A percentile compares a stretch with the other conserved stretches of the same genome.
Evolutionary conservation across 1,140 invertebrate species (phyloP).

Genomic region (Araneus ventricosus): DNA sequence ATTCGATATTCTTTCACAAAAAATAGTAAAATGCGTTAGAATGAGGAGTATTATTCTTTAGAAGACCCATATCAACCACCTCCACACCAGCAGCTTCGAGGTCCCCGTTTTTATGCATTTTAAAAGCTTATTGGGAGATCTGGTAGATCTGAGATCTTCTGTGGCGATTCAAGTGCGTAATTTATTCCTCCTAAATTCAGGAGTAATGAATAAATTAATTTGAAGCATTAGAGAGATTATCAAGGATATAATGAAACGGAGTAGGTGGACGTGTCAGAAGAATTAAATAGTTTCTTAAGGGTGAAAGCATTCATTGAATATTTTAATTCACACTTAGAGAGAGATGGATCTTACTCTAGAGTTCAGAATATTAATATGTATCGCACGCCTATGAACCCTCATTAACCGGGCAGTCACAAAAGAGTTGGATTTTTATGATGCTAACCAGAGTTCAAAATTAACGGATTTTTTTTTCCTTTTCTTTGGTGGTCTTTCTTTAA

Average conservation of each 20-base stretch:
- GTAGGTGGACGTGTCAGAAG: background rate
- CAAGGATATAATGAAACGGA: background rate
- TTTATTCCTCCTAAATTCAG: background rate
- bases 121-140: background rate
- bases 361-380: too few species aligned
- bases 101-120: background rate
- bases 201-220: conserved; percentile 1
- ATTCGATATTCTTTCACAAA: background rate
- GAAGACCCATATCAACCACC: background rate
- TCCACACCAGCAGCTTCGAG: background rate
- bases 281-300: background rate
- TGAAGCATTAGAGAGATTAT: background rate
- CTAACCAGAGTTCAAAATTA: too few species aligned
- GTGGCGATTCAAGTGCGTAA: background rate
- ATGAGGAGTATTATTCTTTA: background rate
- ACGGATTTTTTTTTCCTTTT: too few species aligned
- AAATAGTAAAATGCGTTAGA: background rate
- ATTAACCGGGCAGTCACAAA: too few species aligned
- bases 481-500: too few species aligned
- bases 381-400: too few species aligned
- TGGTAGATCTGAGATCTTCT: background rate
- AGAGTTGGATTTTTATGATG: too few species aligned
- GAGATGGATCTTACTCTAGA: too few species aligned
- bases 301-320: background rate
- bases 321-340: background rate